Conservation (phyloP, 2,888 invertebrate genomes). For the Dioctria rufipes region DNA sequence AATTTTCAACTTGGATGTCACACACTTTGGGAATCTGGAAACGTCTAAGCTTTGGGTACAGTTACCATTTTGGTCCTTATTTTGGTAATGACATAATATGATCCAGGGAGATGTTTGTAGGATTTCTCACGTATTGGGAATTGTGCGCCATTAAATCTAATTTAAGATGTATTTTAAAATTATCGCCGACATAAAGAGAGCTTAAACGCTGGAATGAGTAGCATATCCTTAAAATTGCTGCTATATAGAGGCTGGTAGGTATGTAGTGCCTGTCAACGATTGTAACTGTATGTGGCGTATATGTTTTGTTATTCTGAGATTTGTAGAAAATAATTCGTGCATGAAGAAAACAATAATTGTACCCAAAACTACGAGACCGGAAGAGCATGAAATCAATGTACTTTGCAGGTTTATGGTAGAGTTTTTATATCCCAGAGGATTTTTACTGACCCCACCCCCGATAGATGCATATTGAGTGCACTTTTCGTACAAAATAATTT, state of each 20-base stretch:
- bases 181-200: conserved; percentile 1
- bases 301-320: neutral
- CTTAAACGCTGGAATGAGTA: neutral
- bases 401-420: neutral
- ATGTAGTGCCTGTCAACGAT: neutral
- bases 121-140: conserved; percentile 35
- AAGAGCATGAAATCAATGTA: neutral
- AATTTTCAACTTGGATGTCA: neutral
- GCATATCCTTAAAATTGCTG: neutral
- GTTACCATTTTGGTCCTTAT: neutral
- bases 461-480: neutral
- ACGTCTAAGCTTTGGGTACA: neutral
- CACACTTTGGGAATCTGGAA: neutral
- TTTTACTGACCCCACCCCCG: neutral
- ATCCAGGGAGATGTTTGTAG: neutral
- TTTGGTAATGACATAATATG: neutral
- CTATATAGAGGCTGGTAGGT: neutral
- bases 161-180: conserved; percentile 41
- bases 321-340: neutral
- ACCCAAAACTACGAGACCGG: neutral
- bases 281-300: neutral
- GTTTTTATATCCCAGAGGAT: neutral
- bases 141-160: conserved; percentile 33
- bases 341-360: neutral
- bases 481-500: too few relatives aligned